phyloP scores from a whole-genome alignment of 2,888 invertebrate species.

The Diploptera punctata region DNA sequence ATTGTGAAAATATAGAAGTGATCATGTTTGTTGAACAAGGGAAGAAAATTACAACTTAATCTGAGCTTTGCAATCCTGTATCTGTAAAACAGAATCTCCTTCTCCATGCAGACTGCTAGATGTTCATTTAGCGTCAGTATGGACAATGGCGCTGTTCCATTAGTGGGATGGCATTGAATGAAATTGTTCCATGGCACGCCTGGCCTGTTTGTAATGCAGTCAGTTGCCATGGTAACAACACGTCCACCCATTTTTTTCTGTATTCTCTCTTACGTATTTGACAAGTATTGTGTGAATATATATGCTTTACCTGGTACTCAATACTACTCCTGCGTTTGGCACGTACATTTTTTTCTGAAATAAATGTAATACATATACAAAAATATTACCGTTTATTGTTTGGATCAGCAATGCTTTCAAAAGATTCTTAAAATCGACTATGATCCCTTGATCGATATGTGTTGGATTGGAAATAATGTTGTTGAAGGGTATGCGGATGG shows the following conservation, averaged over 20 bases:
- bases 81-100: too few relatives aligned
- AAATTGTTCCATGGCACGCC: too few relatives aligned
- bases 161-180: conserved; percentile 1
- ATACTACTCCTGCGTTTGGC: neutral
- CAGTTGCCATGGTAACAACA: neutral
- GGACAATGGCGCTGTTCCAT: conserved; percentile 8
- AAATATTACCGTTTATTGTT: neutral
- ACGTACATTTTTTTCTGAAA: neutral
- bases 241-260: too few relatives aligned
- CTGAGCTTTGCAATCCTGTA: too few relatives aligned
- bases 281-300: conserved; percentile 4
- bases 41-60: too few relatives aligned
- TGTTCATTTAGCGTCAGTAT: conserved; percentile 7
- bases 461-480: too few relatives aligned
- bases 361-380: neutral
- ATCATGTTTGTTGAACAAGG: too few relatives aligned
- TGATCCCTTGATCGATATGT: too few relatives aligned
- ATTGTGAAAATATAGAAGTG: too few relatives aligned
- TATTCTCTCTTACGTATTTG: neutral
- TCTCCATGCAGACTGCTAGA: neutral
- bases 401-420: neutral
- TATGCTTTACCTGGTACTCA: neutral
- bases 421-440: neutral
- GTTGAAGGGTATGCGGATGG: too few relatives aligned
- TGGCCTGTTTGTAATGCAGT: neutral